phyloP scores from a whole-genome alignment of 2,888 invertebrate genomes.

The Hyposoter dolosus region DNA sequence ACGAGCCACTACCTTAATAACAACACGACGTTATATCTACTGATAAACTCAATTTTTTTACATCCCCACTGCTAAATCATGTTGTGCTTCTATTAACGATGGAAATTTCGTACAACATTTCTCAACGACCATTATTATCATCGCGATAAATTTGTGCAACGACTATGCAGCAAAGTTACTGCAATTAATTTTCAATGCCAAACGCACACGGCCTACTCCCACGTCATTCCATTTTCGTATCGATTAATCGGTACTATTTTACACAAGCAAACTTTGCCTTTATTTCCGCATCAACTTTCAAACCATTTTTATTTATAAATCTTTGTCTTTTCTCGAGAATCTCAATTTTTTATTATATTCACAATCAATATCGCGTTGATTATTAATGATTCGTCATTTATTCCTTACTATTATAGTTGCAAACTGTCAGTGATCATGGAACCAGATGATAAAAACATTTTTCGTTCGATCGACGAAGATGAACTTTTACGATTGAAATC shows the following conservation, averaged over 20 bases:
- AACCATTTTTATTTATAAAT: neutral
- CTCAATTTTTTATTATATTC: neutral
- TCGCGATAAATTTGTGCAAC: neutral
- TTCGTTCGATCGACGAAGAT: neutral
- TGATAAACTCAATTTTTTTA: neutral
- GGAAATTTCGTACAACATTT: neutral
- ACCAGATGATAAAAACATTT: neutral
- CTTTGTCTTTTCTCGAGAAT: neutral
- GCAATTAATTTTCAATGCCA: conserved; percentile 6
- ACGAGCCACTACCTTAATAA: neutral
- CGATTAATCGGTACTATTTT: neutral
- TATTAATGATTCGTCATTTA: neutral
- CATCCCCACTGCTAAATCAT: neutral
- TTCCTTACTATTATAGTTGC: neutral
- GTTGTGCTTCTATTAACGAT: neutral
- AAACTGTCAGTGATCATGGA: neutral
- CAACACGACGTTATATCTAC: neutral
- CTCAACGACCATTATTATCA: neutral
- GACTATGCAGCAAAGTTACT: neutral
- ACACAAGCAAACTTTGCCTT: neutral
- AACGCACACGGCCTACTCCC: conserved; percentile 6
- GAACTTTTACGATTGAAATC: neutral
- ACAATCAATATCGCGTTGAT: neutral
- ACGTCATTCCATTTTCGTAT: neutral
- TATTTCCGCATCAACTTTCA: neutral